These are phyloP conservation scores for Actias luna DNA, from an alignment of 2,888 invertebrate genomes.

Conservation along the genomic window DNA sequence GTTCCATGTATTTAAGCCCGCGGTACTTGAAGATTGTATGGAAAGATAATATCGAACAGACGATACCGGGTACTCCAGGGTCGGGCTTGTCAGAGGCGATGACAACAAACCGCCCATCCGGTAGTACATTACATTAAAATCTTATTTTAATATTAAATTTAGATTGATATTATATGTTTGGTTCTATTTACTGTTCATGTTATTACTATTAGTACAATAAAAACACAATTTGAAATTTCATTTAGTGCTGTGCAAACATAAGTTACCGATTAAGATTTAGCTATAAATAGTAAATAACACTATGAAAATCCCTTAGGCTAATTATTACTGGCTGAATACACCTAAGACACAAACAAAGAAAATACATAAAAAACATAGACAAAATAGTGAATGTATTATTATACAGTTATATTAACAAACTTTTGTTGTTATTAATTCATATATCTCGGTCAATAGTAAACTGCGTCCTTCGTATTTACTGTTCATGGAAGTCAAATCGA, in stretches of 20 bases:
- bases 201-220: too few species aligned
- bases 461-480: neutral
- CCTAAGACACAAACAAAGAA: too few species aligned
- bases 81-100: conserved; percentile 56
- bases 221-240: neutral
- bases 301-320: too few species aligned
- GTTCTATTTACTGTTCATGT: neutral
- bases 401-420: neutral
- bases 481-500: neutral
- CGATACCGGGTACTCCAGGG: conserved; percentile 65
- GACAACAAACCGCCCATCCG: conserved; percentile 70
- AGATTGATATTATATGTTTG: neutral
- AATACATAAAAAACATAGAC: too few species aligned
- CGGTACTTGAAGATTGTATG: conserved; percentile 66
- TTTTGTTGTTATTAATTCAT: neutral
- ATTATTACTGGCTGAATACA: neutral
- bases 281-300: too few species aligned
- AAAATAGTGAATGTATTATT: too few species aligned
- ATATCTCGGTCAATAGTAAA: neutral
- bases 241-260: neutral
- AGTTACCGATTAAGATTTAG: neutral
- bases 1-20: conserved; percentile 65
- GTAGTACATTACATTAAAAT: neutral
- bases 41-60: conserved; percentile 69
- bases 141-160: neutral